Percentiles rank a stretch among this genome's conserved stretches.
Conservation (phyloP, 2,888 invertebrate species). For the Theristus sp. region DNA sequence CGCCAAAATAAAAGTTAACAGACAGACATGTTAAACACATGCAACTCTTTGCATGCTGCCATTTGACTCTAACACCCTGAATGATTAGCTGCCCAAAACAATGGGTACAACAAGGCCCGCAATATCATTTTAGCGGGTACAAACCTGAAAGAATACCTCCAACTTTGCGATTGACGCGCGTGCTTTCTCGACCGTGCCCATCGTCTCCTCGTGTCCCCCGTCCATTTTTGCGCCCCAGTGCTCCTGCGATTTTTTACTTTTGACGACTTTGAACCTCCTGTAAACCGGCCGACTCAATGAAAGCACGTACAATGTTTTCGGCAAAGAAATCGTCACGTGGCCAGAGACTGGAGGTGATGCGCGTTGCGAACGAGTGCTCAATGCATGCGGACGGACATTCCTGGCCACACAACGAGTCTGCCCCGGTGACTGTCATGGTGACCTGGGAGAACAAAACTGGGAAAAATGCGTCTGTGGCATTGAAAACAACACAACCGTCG, state of each 20-base stretch:
- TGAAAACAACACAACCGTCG: no score
- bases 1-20: no score
- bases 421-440: no score
- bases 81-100: no score
- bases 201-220: background rate
- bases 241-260: background rate
- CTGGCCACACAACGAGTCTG: no score
- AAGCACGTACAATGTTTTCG: background rate
- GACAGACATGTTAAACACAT: no score
- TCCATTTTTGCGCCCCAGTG: background rate
- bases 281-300: background rate
- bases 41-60: no score
- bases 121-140: no score
- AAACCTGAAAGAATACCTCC: background rate
- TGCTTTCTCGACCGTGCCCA: background rate
- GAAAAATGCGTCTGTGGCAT: no score
- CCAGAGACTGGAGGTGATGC: background rate
- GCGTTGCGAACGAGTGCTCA: background rate
- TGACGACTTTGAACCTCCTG: background rate
- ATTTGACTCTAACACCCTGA: no score
- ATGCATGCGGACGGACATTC: background rate
- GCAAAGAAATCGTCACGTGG: background rate
- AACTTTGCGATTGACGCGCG: background rate
- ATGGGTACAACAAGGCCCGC: no score
- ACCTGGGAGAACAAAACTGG: no score